Percentiles rank a stretch among this genome's conserved stretches.
Evolutionary conservation across 2,113 vertebrate species (phyloP).

Genomic region (Meleagris gallopavo): DNA sequence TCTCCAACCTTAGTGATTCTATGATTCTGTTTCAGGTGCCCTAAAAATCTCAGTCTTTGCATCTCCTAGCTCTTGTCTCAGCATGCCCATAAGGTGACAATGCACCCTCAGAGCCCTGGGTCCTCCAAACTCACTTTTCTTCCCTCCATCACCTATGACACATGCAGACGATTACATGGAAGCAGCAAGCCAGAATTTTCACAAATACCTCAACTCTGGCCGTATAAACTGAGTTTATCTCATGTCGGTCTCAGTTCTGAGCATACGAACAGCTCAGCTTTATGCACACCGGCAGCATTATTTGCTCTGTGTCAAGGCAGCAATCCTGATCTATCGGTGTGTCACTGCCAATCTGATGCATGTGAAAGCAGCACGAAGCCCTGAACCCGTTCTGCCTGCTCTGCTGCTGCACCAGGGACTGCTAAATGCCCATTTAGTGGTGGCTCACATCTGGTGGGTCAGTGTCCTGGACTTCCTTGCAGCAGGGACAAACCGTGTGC

Average conservation of each 20-base stretch:
- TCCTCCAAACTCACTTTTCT: not conserved
- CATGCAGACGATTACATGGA: accelerated
- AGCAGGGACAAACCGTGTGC: not conserved
- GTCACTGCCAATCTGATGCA: not conserved
- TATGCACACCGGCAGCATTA: not conserved
- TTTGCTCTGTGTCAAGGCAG: not conserved
- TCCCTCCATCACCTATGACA: not conserved
- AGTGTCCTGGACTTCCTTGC: not conserved
- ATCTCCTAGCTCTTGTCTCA: not conserved
- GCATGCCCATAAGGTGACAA: not conserved
- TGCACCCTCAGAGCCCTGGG: not conserved
- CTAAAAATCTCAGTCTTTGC: accelerated
- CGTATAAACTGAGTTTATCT: accelerated
- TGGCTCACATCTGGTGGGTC: not conserved
- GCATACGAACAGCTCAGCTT: not conserved
- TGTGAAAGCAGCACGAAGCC: not conserved
- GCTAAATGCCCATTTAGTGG: not conserved
- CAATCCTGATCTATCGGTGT: not conserved
- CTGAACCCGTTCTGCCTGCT: conserved; percentile 34
- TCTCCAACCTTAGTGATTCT: too few species aligned
- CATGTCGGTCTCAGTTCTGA: not conserved
- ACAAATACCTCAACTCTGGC: not conserved
- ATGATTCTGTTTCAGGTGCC: too few species aligned
- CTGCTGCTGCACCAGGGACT: not conserved
- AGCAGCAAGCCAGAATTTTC: accelerated